These are phyloP conservation scores for Trilocha varians DNA, from an alignment of 2,888 invertebrate species.

Conservation along the genomic window DNA sequence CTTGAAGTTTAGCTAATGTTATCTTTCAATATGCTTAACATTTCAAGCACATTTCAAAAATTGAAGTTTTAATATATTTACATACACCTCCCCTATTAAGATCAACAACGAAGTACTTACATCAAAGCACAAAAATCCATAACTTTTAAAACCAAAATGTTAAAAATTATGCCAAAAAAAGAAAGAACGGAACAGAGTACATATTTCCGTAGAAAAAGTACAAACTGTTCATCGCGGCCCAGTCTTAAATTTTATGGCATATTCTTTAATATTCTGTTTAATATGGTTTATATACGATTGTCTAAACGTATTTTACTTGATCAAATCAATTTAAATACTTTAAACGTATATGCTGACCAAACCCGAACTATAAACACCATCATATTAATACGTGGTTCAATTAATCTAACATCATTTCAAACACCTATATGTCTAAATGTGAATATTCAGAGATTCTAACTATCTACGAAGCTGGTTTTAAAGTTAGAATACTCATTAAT, in stretches of 20 bases:
- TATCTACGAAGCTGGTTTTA: slow-evolving; percentile 53
- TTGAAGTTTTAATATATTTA: slow-evolving; percentile 5
- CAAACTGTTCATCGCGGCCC: slow-evolving; percentile 5
- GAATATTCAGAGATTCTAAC: slow-evolving; percentile 48
- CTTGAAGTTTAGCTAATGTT: too few relatives aligned
- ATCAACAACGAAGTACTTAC: slow-evolving; percentile 20
- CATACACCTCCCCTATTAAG: slow-evolving; percentile 15
- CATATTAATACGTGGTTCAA: not conserved
- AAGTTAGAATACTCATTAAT: slow-evolving; percentile 43
- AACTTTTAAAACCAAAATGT: not conserved
- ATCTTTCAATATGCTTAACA: too few relatives aligned
- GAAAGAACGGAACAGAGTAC: slow-evolving; percentile 5
- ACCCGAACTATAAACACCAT: not conserved
- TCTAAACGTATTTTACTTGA: not conserved
- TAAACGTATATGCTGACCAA: not conserved
- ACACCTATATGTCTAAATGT: slow-evolving; percentile 38
- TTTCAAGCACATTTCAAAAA: slow-evolving; percentile 7
- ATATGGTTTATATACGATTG: not conserved
- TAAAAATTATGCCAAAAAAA: slow-evolving; percentile 4
- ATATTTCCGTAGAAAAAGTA: not conserved
- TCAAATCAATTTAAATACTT: not conserved
- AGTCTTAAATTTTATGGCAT: slow-evolving; percentile 4
- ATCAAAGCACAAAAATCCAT: slow-evolving; percentile 7
- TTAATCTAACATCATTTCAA: slow-evolving; percentile 19
- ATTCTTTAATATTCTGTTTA: not conserved